Evolutionary conservation across 2,113 vertebrate species (phyloP).

Genomic region (Opisthocomus hoazin): DNA sequence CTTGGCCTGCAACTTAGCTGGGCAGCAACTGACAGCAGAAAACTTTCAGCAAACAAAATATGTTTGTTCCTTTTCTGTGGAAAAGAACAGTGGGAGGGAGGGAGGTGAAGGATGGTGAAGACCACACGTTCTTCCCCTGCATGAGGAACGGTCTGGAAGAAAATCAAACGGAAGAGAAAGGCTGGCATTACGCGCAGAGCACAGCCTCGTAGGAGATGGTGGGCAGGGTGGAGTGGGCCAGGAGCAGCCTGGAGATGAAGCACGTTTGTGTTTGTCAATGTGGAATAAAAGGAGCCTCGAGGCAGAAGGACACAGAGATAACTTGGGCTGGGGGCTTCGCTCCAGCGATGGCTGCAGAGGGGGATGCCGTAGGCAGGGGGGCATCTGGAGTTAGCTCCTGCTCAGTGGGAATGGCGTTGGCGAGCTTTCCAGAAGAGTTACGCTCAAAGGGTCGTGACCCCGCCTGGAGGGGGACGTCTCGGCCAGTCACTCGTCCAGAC

Average conservation of each 20-base stretch:
- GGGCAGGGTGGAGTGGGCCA: neutral
- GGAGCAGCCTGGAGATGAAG: neutral
- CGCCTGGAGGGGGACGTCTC: neutral
- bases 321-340: fast-evolving
- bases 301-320: neutral
- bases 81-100: neutral
- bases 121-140: neutral
- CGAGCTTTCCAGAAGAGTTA: neutral
- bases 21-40: neutral
- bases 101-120: neutral
- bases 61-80: neutral
- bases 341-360: neutral
- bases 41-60: neutral
- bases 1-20: neutral
- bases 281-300: neutral
- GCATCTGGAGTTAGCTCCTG: neutral
- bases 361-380: neutral
- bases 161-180: too few species aligned
- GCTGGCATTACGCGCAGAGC: neutral
- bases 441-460: fast-evolving
- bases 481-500: neutral
- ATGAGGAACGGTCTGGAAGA: neutral
- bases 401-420: fast-evolving
- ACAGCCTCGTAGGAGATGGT: neutral
- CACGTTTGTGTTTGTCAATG: neutral